These are phyloP conservation scores for Palythoa heliodiscus DNA, from an alignment of 92 coral and sea anemone species.

Conservation along the genomic window DNA sequence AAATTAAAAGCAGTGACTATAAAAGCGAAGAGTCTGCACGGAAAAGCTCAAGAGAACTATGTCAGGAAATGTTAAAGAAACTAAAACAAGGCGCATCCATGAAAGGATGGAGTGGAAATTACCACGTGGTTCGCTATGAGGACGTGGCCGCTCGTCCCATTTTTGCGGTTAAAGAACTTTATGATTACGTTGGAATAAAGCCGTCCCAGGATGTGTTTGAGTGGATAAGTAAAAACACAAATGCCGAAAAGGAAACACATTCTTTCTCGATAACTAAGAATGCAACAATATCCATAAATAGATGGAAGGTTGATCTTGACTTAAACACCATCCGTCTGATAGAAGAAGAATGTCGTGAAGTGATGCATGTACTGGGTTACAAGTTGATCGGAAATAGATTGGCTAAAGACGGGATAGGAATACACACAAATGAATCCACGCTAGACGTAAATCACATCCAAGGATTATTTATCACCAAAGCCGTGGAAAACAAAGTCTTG, in stretches of 20 bases:
- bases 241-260: conserved; percentile 27
- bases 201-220: conserved; percentile 19
- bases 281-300: conserved; percentile 58
- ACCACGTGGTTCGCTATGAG: conserved; percentile 71
- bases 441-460: not conserved
- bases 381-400: conserved; percentile 25
- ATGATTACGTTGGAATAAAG: conserved; percentile 44
- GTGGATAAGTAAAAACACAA: conserved; percentile 61
- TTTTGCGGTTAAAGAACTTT: conserved; percentile 58
- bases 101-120: conserved; percentile 43
- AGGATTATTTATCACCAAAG: conserved; percentile 1
- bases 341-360: conserved; percentile 62
- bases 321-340: conserved; percentile 49
- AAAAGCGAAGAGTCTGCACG: conserved; percentile 16
- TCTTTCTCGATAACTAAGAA: conserved; percentile 72
- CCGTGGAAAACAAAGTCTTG: not conserved
- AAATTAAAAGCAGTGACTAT: not conserved
- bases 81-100: conserved; percentile 61
- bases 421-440: not conserved
- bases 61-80: conserved; percentile 59
- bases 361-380: conserved; percentile 68
- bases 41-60: conserved; percentile 57
- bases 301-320: conserved; percentile 59
- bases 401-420: not conserved
- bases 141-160: conserved; percentile 67